Conservation (phyloP, 2,797 vertebrate genomes). For the Nasua narica region DNA sequence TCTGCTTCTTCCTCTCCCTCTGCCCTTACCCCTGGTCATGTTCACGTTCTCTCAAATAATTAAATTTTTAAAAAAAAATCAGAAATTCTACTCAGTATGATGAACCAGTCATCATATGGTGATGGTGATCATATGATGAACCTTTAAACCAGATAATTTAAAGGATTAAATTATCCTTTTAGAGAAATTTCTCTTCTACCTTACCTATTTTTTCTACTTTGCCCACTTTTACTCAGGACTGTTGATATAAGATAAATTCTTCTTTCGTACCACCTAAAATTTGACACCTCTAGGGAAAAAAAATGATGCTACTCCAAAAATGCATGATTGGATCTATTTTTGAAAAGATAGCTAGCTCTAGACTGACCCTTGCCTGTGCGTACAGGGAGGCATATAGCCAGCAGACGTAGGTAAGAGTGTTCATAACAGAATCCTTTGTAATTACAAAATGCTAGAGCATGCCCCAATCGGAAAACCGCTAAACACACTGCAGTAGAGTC, state of each 20-base stretch:
- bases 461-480: background rate
- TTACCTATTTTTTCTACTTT: background rate
- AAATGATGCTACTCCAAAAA: background rate
- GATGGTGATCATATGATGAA: too few species aligned
- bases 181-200: background rate
- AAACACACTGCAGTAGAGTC: background rate
- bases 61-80: background rate
- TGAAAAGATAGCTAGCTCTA: background rate
- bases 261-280: background rate
- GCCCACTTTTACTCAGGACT: background rate
- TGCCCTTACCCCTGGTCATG: background rate
- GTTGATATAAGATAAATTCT: background rate
- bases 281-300: background rate
- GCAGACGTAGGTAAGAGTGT: background rate
- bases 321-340: background rate
- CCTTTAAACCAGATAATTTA: too few species aligned
- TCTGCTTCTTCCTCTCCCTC: background rate
- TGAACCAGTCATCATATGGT: background rate
- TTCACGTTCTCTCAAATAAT: background rate
- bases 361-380: background rate
- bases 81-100: background rate
- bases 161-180: background rate
- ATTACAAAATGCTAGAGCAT: background rate
- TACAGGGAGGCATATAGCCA: background rate
- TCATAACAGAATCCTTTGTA: background rate